phyloP scores from a whole-genome alignment of 1,140 invertebrate species.

The Aphelenchoides fujianensis region DNA sequence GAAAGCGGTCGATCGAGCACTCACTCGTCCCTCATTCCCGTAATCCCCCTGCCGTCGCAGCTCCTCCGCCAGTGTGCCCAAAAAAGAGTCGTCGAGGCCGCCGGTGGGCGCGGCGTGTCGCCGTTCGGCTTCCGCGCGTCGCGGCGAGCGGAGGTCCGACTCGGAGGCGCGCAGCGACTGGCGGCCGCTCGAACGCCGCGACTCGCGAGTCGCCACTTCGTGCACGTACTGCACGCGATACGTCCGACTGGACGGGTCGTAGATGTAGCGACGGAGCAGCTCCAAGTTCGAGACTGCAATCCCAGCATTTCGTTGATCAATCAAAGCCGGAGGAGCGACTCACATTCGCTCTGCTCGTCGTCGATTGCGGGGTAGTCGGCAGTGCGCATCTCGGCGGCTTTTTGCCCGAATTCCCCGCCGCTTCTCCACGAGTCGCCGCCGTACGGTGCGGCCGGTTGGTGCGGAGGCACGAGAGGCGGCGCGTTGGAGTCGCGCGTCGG shows the following conservation, averaged over 20 bases:
- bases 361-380: too few relatives aligned
- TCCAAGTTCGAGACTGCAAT: slow-evolving; percentile 6
- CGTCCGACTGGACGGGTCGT: slow-evolving; percentile 15
- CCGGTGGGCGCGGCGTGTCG: not conserved
- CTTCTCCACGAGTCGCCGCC: not conserved
- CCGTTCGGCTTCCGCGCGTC: not conserved
- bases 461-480: not conserved
- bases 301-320: not conserved
- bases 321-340: too few relatives aligned
- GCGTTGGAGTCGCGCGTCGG: not conserved
- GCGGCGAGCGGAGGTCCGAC: not conserved
- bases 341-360: not conserved
- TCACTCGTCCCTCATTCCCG: not conserved
- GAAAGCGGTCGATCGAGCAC: not conserved
- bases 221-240: slow-evolving; percentile 15
- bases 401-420: not conserved
- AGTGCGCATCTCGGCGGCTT: not conserved
- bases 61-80: slow-evolving; percentile 6
- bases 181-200: slow-evolving; percentile 13
- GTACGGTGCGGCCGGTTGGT: too few relatives aligned
- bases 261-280: slow-evolving; percentile 20
- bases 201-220: slow-evolving; percentile 10
- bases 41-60: not conserved
- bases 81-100: slow-evolving; percentile 7
- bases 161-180: not conserved